Percentiles rank a stretch among this genome's conserved stretches.
Conservation (phyloP, 2,888 invertebrate species). For the Aphidoletes aphidimyza region DNA sequence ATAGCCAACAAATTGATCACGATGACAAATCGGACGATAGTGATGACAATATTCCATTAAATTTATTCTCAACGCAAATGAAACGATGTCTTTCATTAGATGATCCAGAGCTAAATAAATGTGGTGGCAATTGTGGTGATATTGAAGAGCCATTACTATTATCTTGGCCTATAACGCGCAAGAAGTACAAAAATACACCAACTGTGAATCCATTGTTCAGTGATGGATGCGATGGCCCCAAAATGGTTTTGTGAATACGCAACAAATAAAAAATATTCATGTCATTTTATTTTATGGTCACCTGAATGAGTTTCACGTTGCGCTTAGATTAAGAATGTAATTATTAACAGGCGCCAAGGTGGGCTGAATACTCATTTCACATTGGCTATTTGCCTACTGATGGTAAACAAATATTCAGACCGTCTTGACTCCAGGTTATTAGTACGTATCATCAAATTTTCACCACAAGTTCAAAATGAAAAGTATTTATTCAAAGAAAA, state of each 20-base stretch:
- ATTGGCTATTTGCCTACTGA: no score
- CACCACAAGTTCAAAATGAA: no score
- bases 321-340: no score
- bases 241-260: conserved; percentile 57
- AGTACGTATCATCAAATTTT: no score
- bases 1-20: conserved; percentile 49
- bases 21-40: conserved; percentile 58
- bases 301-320: neutral
- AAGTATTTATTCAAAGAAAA: no score
- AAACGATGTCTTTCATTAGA: conserved; percentile 66
- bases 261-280: neutral
- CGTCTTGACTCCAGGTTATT: no score
- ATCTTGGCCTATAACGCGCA: conserved; percentile 69
- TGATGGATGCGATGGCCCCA: conserved; percentile 58
- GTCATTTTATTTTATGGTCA: neutral
- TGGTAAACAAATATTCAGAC: no score
- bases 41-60: conserved; percentile 62
- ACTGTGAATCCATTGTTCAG: conserved; percentile 57
- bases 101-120: conserved; percentile 59
- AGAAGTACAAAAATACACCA: conserved; percentile 59
- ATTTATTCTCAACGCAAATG: conserved; percentile 61
- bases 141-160: conserved; percentile 69
- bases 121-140: conserved; percentile 62
- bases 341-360: no score
- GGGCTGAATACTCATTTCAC: no score